Evolutionary conservation across 2,888 invertebrate genomes (phyloP), one percentile per base, ranked within the genome.

Genomic region (Opisthograptis luteolata): DNA sequence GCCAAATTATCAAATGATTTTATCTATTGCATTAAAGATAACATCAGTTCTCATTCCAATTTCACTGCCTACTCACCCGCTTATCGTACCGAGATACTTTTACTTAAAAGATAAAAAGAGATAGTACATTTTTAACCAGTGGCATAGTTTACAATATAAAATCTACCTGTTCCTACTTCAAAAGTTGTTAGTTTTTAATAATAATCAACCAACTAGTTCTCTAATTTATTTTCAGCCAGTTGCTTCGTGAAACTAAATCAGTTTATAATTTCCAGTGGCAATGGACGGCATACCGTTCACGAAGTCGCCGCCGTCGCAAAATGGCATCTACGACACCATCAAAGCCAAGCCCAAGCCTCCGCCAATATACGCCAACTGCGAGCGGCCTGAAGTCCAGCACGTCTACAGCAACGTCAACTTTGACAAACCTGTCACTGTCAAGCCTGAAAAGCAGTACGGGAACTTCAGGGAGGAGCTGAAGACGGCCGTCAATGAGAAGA

Each of bases 281-380:
- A 84, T 89, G 81, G 90, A 89, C 68, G 87, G 84, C 24, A 88
- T 80, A 37, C 73, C 86, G 0, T 85, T 85, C 63, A 74, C 66
- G 28, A 89, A 87, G 57, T 59, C 76, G 3, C 60, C 74, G 0
- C 62, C 73, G 13, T 62, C 71, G 31, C 70, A 73, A 40, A 82
- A 80, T 64, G 74, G 75, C 12, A 79, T 77, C 1, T 85, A 85
- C 68, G 87, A 85, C 43, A 64, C 70, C 0, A 68, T 70, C 31
- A 60, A 60, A 25, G 42, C 14, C 39, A 60, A 53, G 27, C 44
- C 52, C 45, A 68, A 71, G n/a, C 70, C 81, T 0, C 32, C 19
- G 1, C 84, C 87, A 0, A 79, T 86, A 17, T 87, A 89, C 75
- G 87, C 80, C 6, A 88, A 89, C 76, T 82, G 63, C 56, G 81